phyloP scores from a whole-genome alignment of 2,797 vertebrate genomes.

The Tauraco hartlaubi region DNA sequence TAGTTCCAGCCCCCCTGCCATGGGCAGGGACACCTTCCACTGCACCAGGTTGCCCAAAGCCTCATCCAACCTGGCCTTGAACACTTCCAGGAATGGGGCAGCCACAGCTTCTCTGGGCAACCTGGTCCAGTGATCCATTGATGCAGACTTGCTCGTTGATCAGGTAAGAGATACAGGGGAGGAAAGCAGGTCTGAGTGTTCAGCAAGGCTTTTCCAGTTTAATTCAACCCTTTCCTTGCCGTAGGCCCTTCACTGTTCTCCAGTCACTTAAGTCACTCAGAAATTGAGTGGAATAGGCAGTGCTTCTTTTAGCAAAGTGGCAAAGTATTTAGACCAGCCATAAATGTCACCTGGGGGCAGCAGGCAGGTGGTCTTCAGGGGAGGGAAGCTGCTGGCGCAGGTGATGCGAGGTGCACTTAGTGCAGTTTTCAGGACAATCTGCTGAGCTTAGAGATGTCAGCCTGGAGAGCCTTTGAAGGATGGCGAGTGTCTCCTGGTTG shows the following conservation, averaged over 20 bases:
- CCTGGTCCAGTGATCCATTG: background rate
- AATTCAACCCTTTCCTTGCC: background rate
- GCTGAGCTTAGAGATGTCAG: background rate
- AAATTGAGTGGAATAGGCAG: background rate
- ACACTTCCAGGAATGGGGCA: too few species aligned
- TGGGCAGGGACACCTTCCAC: too few species aligned
- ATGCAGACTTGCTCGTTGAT: background rate
- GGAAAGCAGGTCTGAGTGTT: background rate
- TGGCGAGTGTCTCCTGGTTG: background rate
- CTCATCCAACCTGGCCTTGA: too few species aligned
- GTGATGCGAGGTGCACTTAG: background rate
- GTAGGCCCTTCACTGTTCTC: background rate
- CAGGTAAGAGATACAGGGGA: background rate
- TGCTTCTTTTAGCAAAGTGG: background rate
- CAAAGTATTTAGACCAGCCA: background rate
- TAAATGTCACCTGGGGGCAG: background rate
- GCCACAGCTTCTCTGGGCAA: too few species aligned
- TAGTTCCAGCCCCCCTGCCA: too few species aligned
- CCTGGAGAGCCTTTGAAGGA: background rate
- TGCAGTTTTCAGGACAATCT: background rate
- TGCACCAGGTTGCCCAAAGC: too few species aligned
- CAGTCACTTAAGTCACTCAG: background rate
- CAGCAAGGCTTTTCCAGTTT: background rate
- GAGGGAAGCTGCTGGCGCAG: background rate
- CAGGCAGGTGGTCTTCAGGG: background rate